Percentiles rank a stretch among this genome's conserved stretches.
Evolutionary conservation across 2,797 vertebrate species (phyloP).

Genomic region (Octomys mimax): DNA sequence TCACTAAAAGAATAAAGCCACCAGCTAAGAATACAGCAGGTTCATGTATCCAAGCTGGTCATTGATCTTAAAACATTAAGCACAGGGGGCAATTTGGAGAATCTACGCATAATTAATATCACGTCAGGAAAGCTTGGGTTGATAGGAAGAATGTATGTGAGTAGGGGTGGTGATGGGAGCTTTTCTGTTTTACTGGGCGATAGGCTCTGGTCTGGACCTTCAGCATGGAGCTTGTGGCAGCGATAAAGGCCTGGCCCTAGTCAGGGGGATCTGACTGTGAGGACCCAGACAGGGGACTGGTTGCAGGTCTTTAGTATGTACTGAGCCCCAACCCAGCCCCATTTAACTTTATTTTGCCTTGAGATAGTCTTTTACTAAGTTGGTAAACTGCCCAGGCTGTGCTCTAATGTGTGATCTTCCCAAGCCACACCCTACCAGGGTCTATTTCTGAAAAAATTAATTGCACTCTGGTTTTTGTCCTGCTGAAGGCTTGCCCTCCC

Average conservation of each 20-base stretch:
- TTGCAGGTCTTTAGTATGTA: neutral
- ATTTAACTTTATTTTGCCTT: neutral
- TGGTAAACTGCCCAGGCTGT: neutral
- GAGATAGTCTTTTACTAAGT: neutral
- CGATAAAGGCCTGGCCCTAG: neutral
- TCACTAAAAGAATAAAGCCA: neutral
- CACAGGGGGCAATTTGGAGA: neutral
- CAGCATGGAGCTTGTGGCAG: neutral
- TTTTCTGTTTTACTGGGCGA: neutral
- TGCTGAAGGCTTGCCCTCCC: neutral
- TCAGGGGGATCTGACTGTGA: neutral
- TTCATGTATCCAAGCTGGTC: neutral
- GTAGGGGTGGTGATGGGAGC: neutral
- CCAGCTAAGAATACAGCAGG: neutral
- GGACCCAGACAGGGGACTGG: neutral
- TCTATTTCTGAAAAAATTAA: neutral
- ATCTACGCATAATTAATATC: neutral
- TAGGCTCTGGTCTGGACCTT: neutral
- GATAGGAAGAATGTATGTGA: neutral
- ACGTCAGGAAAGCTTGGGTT: neutral
- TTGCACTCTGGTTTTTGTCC: neutral
- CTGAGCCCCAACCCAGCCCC: neutral
- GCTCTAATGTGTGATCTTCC: neutral
- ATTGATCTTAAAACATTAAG: neutral
- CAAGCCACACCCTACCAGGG: neutral